Percentiles rank a stretch among this genome's conserved stretches.
Conservation (phyloP, 2,888 invertebrate species). For the Acleris cristana region DNA sequence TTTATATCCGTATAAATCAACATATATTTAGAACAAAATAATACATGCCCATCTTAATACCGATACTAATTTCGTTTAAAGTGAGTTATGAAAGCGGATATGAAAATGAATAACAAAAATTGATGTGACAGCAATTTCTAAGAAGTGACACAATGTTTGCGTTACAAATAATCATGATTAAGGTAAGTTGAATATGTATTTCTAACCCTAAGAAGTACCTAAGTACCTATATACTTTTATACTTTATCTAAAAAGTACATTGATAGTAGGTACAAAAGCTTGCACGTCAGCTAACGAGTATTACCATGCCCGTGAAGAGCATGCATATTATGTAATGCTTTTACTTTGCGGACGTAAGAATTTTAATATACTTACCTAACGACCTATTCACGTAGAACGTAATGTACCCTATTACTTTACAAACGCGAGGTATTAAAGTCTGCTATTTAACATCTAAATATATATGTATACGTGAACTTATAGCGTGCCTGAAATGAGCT, state of each 20-base stretch:
- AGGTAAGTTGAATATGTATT: no score
- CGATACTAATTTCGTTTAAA: conserved; percentile 47
- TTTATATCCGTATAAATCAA: conserved; percentile 11
- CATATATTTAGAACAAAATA: neutral
- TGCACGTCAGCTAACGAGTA: conserved; percentile 7
- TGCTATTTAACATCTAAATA: neutral
- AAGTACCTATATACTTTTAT: no score
- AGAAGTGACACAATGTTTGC: neutral
- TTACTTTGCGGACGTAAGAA: conserved; percentile 5
- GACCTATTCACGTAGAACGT: conserved; percentile 7
- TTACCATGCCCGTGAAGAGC: conserved; percentile 8
- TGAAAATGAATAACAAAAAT: conserved; percentile 41
- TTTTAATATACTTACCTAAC: conserved; percentile 15
- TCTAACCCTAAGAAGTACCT: no score
- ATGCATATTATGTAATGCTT: conserved; percentile 22
- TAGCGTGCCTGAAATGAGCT: conserved; percentile 26
- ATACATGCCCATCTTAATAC: conserved; percentile 33
- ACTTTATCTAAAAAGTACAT: neutral
- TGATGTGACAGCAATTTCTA: neutral
- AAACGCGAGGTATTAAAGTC: conserved; percentile 2
- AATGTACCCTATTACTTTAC: conserved; percentile 11
- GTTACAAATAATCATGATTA: neutral
- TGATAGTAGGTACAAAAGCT: neutral
- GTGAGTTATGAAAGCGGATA: conserved; percentile 54
- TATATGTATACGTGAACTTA: neutral